Conservation (phyloP, 1,140 invertebrate species). For the Onthophagus taurus region DNA sequence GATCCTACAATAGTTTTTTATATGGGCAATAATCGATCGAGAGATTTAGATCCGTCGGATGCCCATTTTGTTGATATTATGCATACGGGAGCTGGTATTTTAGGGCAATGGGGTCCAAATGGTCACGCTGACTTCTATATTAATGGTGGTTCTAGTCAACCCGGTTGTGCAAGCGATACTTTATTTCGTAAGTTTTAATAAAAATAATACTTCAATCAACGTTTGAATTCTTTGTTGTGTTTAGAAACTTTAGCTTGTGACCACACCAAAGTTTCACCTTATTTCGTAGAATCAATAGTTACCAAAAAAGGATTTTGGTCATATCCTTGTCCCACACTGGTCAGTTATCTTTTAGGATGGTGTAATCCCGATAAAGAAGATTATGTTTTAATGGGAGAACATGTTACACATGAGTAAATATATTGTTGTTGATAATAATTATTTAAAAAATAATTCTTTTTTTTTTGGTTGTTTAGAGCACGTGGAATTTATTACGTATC, state of each 20-base stretch:
- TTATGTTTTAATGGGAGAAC: conserved; percentile 75
- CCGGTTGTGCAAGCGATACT: conserved; percentile 69
- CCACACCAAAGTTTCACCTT: conserved; percentile 79
- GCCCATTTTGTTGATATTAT: conserved; percentile 81
- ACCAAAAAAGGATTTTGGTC: conserved; percentile 70
- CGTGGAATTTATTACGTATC: conserved; percentile 75
- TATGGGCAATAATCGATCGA: conserved; percentile 65
- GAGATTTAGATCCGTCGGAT: conserved; percentile 74
- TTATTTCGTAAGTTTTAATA: conserved; percentile 58
- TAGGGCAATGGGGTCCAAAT: conserved; percentile 76
- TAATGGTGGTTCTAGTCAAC: conserved; percentile 80
- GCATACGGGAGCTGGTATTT: conserved; percentile 77
- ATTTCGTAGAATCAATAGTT: conserved; percentile 78
- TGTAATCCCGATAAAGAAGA: conserved; percentile 66
- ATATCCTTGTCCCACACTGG: conserved; percentile 66
- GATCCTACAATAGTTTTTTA: conserved; percentile 78
- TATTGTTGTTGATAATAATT: not conserved
- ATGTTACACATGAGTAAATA: conserved; percentile 60
- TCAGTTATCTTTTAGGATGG: conserved; percentile 72
- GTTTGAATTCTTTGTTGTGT: conserved; percentile 23
- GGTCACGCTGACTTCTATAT: conserved; percentile 87
- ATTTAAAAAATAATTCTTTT: not conserved
- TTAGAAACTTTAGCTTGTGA: conserved; percentile 76
- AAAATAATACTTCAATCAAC: not conserved
- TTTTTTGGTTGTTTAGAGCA: conserved; percentile 48